Evolutionary conservation across 2,888 invertebrate genomes (phyloP).

Genomic region (Drosophila hamatofila): DNA sequence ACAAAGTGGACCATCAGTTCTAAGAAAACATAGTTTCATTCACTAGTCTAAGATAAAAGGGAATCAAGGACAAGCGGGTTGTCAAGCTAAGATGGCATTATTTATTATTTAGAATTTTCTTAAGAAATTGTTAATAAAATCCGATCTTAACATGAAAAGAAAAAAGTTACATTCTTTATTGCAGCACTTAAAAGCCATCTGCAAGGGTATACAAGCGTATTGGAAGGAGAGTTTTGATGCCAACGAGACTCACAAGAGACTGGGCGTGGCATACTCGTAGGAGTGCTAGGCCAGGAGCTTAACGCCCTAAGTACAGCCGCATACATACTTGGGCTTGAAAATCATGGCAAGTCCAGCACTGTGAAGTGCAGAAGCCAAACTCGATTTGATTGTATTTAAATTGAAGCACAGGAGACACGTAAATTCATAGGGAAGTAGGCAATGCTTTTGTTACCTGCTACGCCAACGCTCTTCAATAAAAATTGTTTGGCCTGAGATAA

Average conservation of each 20-base stretch:
- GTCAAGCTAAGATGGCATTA: too few species aligned
- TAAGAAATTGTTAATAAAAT: not conserved
- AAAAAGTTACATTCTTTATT: not conserved
- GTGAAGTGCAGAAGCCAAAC: constrained; percentile 60
- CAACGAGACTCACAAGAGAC: constrained; percentile 10
- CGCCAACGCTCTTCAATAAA: not conserved
- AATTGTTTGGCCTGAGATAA: constrained; percentile 5
- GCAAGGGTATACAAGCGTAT: constrained; percentile 17
- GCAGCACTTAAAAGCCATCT: not conserved
- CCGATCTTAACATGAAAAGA: not conserved
- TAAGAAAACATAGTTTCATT: not conserved
- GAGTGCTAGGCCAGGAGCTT: constrained; percentile 22
- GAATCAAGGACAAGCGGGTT: not conserved
- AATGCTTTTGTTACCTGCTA: constrained; percentile 8
- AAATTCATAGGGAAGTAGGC: constrained; percentile 27
- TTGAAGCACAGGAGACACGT: constrained; percentile 39
- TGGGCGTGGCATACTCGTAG: constrained; percentile 16
- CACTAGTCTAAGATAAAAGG: not conserved
- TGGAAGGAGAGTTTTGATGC: constrained; percentile 23
- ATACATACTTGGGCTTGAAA: constrained; percentile 24
- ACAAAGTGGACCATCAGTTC: not conserved
- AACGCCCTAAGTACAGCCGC: constrained; percentile 50
- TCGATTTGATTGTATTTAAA: constrained; percentile 55
- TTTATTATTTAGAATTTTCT: not conserved
- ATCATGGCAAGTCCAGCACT: constrained; percentile 2